Evolutionary conservation across 2,888 invertebrate genomes (phyloP).

Genomic region (Dolichopus griseipennis): DNA sequence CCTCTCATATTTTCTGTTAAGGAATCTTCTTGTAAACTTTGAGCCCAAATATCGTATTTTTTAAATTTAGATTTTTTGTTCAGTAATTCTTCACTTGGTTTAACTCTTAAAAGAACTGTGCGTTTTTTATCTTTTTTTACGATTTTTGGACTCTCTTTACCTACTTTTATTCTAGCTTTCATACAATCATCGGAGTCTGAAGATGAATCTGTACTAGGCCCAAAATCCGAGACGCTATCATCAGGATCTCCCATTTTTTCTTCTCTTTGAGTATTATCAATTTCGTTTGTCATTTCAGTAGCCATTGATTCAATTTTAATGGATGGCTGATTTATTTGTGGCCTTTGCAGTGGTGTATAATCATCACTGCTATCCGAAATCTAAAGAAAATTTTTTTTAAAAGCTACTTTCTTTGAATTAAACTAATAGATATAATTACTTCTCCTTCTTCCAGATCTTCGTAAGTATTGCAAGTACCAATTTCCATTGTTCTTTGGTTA

Average conservation of each 20-base stretch:
- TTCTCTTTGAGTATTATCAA: conserved; percentile 20
- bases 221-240: conserved; percentile 32
- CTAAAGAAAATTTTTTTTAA: conserved; percentile 23
- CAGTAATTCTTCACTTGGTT: conserved; percentile 21
- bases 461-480: conserved; percentile 24
- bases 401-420: conserved; percentile 15
- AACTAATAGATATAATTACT: conserved; percentile 42
- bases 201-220: conserved; percentile 29
- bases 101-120: conserved; percentile 34
- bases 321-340: conserved; percentile 22
- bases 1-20: conserved; percentile 68
- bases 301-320: conserved; percentile 18
- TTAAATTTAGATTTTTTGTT: conserved; percentile 44
- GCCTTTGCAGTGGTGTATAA: conserved; percentile 39
- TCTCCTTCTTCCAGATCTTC: conserved; percentile 60
- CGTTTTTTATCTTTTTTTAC: conserved; percentile 32
- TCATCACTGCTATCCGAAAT: conserved; percentile 38
- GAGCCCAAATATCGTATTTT: conserved; percentile 72
- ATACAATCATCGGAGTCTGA: conserved; percentile 37
- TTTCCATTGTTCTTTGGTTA: not conserved
- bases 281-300: conserved; percentile 13
- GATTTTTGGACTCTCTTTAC: conserved; percentile 23
- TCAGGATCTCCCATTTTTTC: conserved; percentile 23
- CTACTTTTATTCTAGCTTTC: conserved; percentile 24
- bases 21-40: conserved; percentile 65